These are phyloP conservation scores for Indicator maculatus DNA, from an alignment of 2,113 vertebrate species.

Conservation along the genomic window DNA sequence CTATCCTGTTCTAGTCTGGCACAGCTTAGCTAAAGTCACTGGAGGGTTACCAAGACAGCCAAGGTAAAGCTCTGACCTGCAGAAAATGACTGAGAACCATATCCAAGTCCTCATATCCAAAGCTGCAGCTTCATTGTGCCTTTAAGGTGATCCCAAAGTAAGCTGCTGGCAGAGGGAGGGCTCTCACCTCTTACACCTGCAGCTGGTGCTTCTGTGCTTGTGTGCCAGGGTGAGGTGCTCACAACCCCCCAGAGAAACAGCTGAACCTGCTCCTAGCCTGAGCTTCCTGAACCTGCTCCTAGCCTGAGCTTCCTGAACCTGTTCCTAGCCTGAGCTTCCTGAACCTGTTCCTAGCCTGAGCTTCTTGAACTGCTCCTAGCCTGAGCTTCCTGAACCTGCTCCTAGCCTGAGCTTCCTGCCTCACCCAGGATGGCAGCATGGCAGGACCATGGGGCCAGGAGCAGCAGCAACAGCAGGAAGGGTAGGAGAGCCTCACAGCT, in stretches of 20 bases:
- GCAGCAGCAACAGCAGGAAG: not conserved
- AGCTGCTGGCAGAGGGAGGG: not conserved
- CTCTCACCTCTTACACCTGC: not conserved
- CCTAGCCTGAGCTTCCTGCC: not conserved
- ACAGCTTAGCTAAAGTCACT: not conserved
- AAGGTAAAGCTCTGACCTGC: not conserved
- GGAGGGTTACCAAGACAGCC: not conserved
- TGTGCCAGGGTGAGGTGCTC: not conserved
- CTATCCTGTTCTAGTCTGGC: rapidly evolving
- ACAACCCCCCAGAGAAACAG: not conserved
- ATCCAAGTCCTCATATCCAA: not conserved
- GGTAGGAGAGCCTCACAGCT: not conserved
- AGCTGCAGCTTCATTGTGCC: not conserved
- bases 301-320: too few species aligned
- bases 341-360: too few species aligned
- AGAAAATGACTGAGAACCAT: not conserved
- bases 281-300: not conserved
- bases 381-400: too few species aligned
- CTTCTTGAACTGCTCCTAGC: too few species aligned
- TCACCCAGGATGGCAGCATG: rapidly evolving
- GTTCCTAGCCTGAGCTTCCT: too few species aligned
- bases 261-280: not conserved
- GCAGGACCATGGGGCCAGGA: not conserved
- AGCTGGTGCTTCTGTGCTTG: not conserved
- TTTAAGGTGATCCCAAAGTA: not conserved